These are phyloP conservation scores for Sula dactylatra DNA, from an alignment of 2,113 vertebrate species.

Conservation along the genomic window DNA sequence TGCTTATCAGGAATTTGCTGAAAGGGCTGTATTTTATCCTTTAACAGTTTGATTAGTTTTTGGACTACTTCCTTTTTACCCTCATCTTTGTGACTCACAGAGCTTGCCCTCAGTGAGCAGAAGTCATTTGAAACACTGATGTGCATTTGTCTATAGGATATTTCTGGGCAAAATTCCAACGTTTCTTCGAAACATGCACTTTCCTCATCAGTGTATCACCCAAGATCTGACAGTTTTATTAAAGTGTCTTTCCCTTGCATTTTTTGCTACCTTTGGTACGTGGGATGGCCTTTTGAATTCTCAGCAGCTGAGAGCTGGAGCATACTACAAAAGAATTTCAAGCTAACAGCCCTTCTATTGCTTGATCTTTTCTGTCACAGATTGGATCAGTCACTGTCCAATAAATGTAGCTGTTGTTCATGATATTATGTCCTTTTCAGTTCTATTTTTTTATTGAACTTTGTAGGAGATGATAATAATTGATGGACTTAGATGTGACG, in stretches of 20 bases:
- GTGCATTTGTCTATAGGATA: conserved; percentile 37
- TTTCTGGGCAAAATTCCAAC: conserved; percentile 68
- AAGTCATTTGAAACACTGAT: conserved; percentile 32
- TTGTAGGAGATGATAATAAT: conserved; percentile 54
- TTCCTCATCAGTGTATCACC: conserved; percentile 45
- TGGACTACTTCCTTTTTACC: conserved; percentile 7
- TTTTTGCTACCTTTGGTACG: conserved; percentile 22
- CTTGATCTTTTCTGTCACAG: conserved; percentile 65
- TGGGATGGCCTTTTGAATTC: conserved; percentile 61
- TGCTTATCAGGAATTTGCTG: not conserved
- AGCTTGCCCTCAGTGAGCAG: not conserved
- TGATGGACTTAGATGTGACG: conserved; percentile 14
- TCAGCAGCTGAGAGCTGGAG: conserved; percentile 51
- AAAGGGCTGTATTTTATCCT: conserved; percentile 1
- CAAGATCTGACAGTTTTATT: conserved; percentile 70
- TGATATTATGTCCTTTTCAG: conserved; percentile 18
- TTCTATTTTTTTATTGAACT: conserved; percentile 47
- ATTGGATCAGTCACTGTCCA: conserved; percentile 51
- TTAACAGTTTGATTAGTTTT: conserved; percentile 34
- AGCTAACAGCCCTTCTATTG: conserved; percentile 42
- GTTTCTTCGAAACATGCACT: conserved; percentile 39
- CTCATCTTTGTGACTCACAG: conserved; percentile 45
- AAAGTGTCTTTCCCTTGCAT: conserved; percentile 51
- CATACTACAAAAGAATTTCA: conserved; percentile 55
- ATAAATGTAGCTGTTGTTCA: conserved; percentile 50